Conservation (phyloP, 2,113 vertebrate genomes). For the Bos indicus region DNA sequence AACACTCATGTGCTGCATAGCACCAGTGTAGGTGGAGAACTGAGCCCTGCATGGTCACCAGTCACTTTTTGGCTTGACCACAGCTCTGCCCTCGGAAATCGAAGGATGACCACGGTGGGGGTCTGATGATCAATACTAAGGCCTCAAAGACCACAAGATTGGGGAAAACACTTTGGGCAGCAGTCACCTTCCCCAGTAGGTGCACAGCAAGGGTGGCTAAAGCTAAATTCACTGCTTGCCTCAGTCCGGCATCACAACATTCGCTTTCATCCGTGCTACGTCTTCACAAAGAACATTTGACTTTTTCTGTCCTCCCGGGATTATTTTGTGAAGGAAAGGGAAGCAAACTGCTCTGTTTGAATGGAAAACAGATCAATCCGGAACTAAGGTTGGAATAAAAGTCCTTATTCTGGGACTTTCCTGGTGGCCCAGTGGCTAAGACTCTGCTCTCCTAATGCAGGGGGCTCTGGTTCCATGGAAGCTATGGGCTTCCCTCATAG, state of each 20-base stretch:
- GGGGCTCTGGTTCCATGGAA: not conserved
- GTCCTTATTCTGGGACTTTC: not conserved
- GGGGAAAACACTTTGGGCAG: rapidly evolving
- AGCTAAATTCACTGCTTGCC: not conserved
- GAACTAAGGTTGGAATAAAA: not conserved
- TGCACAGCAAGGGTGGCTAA: rapidly evolving
- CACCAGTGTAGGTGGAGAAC: rapidly evolving
- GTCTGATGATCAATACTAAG: not conserved
- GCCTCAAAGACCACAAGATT: not conserved
- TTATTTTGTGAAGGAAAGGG: constrained; percentile 35
- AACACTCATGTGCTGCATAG: rapidly evolving
- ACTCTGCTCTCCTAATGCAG: not conserved
- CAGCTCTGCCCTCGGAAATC: too few relatives aligned
- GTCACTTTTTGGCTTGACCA: too few relatives aligned
- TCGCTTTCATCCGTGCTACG: not conserved
- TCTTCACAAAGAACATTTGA: not conserved
- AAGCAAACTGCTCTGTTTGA: not conserved
- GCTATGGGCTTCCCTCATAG: not conserved
- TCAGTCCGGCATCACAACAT: not conserved
- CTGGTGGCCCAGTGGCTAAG: not conserved
- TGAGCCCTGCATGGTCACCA: too few relatives aligned
- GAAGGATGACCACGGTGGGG: rapidly evolving
- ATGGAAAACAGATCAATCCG: not conserved
- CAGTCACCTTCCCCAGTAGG: not conserved
- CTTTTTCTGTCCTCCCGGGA: not conserved